Evolutionary conservation across 2,888 invertebrate genomes (phyloP).

Genomic region (Geophilus truncorum): DNA sequence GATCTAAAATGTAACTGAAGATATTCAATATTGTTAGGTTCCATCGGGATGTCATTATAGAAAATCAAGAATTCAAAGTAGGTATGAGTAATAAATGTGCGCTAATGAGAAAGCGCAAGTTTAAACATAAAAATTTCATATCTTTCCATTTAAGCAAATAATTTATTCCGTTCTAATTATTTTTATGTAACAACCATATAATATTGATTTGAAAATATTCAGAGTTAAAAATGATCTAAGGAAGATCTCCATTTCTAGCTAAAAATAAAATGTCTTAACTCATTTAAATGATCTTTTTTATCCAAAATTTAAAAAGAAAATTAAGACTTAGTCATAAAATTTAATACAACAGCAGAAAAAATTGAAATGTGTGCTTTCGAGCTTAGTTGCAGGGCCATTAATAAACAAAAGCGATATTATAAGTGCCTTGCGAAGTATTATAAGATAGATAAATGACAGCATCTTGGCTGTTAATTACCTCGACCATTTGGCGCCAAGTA

Average conservation of each 20-base stretch:
- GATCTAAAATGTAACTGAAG: too few relatives aligned
- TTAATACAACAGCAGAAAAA: not conserved
- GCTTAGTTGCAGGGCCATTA: not conserved
- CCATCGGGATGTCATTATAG: too few relatives aligned
- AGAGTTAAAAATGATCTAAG: too few relatives aligned
- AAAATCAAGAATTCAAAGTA: too few relatives aligned
- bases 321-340: not conserved
- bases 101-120: too few relatives aligned
- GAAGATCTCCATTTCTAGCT: not conserved
- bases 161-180: too few relatives aligned
- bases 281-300: not conserved
- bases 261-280: not conserved
- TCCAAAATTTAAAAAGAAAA: not conserved
- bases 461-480: not conserved
- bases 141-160: too few relatives aligned
- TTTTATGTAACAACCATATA: too few relatives aligned
- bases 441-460: not conserved
- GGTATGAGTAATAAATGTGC: too few relatives aligned
- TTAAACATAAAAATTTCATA: too few relatives aligned
- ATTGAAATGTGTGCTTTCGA: not conserved
- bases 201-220: too few relatives aligned
- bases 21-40: too few relatives aligned
- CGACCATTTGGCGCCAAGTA: not conserved
- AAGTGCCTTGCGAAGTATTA: not conserved
- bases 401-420: not conserved